Base-by-base conservation (phyloP, 2,113 vertebrate genomes). In the Dendrocopos noguchii region DNA sequence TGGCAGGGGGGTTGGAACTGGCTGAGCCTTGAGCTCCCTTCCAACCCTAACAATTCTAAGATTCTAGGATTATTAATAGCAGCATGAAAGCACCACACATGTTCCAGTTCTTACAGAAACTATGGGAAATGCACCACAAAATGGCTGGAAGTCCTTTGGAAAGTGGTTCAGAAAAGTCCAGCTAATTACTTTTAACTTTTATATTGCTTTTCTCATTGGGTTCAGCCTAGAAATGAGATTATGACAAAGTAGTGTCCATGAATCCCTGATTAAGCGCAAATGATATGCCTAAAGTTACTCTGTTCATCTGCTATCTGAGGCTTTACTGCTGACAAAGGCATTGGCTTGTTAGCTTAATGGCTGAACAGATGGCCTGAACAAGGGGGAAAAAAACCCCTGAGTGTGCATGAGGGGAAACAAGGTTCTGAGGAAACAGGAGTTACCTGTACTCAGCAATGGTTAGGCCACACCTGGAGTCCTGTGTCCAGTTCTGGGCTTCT, bases 171-270 rank as follows among this genome's bases (percentile, higher is more conserved):
- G 87, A 95, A 80, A 96, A 94, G 33, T 95, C 61, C 17, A 83
- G 80, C 82, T 88, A 63, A 93, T 95, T 95, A 87, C 63, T 94
- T 96, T 84, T 89, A 94, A 92, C 50, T 18, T 96, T 93, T 84
- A 71, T 87, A 84, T 97, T 95, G 95, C 77, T 88, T 95, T 97
- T 97, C 87, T 97, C 91, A 86, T 97, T 97, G 96, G 46, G 25
- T 95, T 97, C 96, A 95, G 84, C 94, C 88, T 68, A 89, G 82
- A 97, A 97, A 95, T 96, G 92, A 95, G 97, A 96, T 96, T 84
- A 88, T 83, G 90, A 79, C 61, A 76, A 97, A 94, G 65, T 83
- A 91, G 36, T 93, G 67, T 36, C 85, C 77, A 73, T 95, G 90
- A 97, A 96, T 96, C 97, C 79, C 79, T 82, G 85, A 97, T 97